Conservation (phyloP, 2,797 vertebrate species). For the Danio aesculapii region DNA sequence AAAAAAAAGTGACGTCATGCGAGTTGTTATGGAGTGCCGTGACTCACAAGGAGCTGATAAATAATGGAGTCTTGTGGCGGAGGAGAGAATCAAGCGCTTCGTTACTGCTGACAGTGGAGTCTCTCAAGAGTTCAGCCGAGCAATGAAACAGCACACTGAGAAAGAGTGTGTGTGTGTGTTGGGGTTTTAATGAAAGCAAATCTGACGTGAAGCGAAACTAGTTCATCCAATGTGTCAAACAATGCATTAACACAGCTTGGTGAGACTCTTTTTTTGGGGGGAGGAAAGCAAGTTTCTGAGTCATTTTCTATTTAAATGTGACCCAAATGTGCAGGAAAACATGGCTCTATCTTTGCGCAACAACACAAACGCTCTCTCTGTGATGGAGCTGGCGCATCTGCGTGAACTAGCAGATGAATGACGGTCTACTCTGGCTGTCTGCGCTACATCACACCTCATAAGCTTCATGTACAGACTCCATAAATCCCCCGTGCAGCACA, state of each 20-base stretch:
- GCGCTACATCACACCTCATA: slow-evolving; percentile 55
- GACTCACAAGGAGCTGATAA: slow-evolving; percentile 17
- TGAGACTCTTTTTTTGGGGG: background rate
- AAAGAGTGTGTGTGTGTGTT: background rate
- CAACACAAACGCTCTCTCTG: slow-evolving; percentile 7
- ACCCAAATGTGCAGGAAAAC: slow-evolving; percentile 1
- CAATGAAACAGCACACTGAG: background rate
- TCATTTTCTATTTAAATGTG: background rate
- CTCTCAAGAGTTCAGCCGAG: slow-evolving; percentile 18
- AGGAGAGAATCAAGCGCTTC: slow-evolving; percentile 4
- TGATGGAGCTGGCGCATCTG: background rate
- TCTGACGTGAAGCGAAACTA: slow-evolving; percentile 5
- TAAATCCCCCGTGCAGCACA: slow-evolving; percentile 52
- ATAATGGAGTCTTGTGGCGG: slow-evolving; percentile 22
- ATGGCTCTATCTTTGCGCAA: background rate
- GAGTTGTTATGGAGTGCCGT: background rate
- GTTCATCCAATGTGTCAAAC: background rate
- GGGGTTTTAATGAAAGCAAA: background rate
- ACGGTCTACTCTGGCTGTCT: slow-evolving; percentile 8
- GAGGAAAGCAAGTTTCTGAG: background rate
- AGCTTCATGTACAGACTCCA: slow-evolving; percentile 52
- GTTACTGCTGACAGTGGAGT: slow-evolving; percentile 29
- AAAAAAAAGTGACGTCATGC: slow-evolving; percentile 5
- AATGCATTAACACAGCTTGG: background rate
- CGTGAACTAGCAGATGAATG: slow-evolving; percentile 1